Base-by-base conservation (phyloP, 2,797 vertebrate species). In the Chaenodraco wilsoni region DNA sequence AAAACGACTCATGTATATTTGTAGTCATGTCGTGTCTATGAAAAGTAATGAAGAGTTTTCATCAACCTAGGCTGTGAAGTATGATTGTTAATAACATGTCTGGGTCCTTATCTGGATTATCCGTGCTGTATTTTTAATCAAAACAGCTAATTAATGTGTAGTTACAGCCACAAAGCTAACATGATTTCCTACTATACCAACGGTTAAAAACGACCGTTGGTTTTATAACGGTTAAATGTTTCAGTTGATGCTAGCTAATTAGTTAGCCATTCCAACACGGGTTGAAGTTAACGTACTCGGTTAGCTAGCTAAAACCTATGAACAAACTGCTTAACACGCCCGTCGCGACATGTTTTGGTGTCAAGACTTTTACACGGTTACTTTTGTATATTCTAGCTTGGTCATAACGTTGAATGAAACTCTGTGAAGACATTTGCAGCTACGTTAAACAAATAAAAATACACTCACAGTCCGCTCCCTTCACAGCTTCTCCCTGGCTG, bases 401-500 rank as follows among this genome's bases (percentile, higher is more conserved):
- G 17, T 51, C 5, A 41, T 0, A 40, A 3, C 21, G 2, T 3
- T 16, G 4, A 10, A 15, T 31, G 56, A 33, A 71, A 46, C 0
- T 1, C 2, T 0, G 21, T 16, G 9, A 41, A 70, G 73, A 73
- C 27, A 45, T 0, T 5, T 6, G n/a, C 69, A 63, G 19, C 27
- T 21, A 49, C 8, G 37, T 46, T 54, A 60, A 78, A 83, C 27
- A 81, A 78, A 74, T 46, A 84, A 4, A 1, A 46, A 13, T 0
- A 46, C 23, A 68, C 84, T 83, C 66, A 89, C 85, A 5, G 79
- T 74, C 71, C 62, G 61, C 70, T 87, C 69, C 76, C 74, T 75
- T 77, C 71, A 37, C 78, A 86, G 82, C 83, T 89, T 90, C 92
- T 82, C 92, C 88, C 82, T 89, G 80, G 92, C 91, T 94, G 85